Conservation (phyloP, 2,888 invertebrate species). For the Peribatodes rhomboidaria region DNA sequence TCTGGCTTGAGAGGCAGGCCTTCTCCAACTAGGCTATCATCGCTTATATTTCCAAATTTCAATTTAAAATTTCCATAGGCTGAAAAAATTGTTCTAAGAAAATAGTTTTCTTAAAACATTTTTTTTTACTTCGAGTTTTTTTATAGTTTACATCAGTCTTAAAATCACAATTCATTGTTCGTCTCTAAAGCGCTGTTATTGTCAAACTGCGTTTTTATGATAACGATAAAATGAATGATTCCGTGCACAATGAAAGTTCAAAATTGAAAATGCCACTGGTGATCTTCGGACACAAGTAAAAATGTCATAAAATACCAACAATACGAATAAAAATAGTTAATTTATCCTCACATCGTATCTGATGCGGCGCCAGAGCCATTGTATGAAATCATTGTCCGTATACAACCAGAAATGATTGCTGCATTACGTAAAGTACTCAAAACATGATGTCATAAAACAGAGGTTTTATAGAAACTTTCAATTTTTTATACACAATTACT, state of each 20-base stretch:
- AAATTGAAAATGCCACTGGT: constrained; percentile 51
- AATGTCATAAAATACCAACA: constrained; percentile 63
- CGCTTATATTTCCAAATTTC: no score
- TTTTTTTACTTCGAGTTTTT: no score
- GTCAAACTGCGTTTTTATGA: constrained; percentile 40
- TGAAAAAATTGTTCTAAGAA: no score
- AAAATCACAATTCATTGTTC: constrained; percentile 19
- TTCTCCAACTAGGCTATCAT: no score
- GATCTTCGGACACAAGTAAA: constrained; percentile 44
- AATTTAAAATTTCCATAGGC: no score
- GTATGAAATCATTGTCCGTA: constrained; percentile 43
- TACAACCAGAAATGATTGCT: constrained; percentile 42
- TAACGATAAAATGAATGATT: constrained; percentile 41
- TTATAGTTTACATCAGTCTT: constrained; percentile 2
- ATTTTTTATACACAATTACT: constrained; percentile 44
- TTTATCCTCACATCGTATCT: constrained; percentile 56
- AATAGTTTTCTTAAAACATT: no score
- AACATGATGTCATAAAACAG: constrained; percentile 56
- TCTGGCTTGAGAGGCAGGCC: no score
- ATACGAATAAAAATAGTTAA: constrained; percentile 64
- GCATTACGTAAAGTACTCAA: constrained; percentile 52
- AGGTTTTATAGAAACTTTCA: constrained; percentile 54
- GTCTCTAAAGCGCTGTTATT: constrained; percentile 31
- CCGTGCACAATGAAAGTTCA: constrained; percentile 53
- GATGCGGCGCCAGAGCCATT: constrained; percentile 38